Evolutionary conservation across 2,797 vertebrate genomes (phyloP).

Genomic region (Halcyon chelicuti): DNA sequence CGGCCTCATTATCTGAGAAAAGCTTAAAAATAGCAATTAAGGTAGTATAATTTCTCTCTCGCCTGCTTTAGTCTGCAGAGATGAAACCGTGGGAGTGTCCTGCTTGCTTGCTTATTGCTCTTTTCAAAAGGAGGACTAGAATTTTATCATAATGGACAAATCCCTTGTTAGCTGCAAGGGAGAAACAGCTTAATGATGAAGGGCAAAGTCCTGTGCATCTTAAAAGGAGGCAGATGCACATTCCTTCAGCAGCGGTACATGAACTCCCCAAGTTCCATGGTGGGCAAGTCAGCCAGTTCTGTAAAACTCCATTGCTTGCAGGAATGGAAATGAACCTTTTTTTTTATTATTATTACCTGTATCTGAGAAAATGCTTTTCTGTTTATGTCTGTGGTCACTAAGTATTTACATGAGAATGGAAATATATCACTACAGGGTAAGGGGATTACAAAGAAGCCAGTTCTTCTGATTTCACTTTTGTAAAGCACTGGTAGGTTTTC

Average conservation of each 20-base stretch:
- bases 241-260: neutral
- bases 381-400: neutral
- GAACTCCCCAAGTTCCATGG: neutral
- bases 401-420: neutral
- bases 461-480: neutral
- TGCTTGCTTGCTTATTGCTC: slow-evolving; percentile 74
- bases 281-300: neutral
- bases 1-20: slow-evolving; percentile 84
- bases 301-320: neutral
- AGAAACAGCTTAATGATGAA: slow-evolving; percentile 83
- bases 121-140: slow-evolving; percentile 67
- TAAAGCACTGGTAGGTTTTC: too few relatives aligned
- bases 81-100: slow-evolving; percentile 82
- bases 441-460: neutral
- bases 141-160: slow-evolving; percentile 74
- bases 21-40: slow-evolving; percentile 84
- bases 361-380: neutral
- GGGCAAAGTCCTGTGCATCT: slow-evolving; percentile 47
- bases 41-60: slow-evolving; percentile 83
- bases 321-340: neutral
- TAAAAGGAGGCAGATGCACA: neutral
- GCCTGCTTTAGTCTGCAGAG: slow-evolving; percentile 82
- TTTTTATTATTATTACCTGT: fast-evolving
- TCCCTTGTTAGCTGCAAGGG: slow-evolving; percentile 87
- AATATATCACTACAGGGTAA: neutral